Percentiles rank a stretch among this genome's conserved stretches.
phyloP scores from a whole-genome alignment of 1,140 invertebrate genomes.

The Zaprionus nigranus region DNA sequence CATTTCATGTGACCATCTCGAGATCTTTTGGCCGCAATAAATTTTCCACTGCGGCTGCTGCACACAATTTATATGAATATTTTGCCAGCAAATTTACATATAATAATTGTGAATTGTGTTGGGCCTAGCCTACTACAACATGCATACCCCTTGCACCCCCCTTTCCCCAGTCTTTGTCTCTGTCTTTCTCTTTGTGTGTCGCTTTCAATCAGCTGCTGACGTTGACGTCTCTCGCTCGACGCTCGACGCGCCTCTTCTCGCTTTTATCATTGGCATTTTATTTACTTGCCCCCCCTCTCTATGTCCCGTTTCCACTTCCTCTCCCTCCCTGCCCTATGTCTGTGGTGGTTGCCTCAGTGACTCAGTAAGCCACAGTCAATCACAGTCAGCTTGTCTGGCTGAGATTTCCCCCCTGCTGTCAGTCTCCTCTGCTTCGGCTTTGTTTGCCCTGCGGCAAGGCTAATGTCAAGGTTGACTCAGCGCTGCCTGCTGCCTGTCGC shows the following conservation, averaged over 20 bases:
- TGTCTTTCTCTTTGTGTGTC: conserved; percentile 32
- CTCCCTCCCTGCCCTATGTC: not conserved
- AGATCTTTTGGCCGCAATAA: conserved; percentile 16
- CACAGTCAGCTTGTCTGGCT: conserved; percentile 22
- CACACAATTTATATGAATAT: conserved; percentile 54
- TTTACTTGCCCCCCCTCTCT: conserved; percentile 31
- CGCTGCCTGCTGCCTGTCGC: not conserved
- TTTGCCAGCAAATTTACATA: conserved; percentile 58
- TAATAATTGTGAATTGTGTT: conserved; percentile 55
- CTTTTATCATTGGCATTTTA: conserved; percentile 59
- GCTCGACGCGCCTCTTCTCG: conserved; percentile 28
- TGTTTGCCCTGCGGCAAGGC: conserved; percentile 59
- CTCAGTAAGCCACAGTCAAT: conserved; percentile 31
- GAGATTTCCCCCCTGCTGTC: conserved; percentile 26
- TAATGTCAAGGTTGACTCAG: conserved; percentile 65
- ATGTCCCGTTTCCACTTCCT: no score
- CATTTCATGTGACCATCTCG: conserved; percentile 5
- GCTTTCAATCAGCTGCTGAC: conserved; percentile 51
- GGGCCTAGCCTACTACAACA: conserved; percentile 26
- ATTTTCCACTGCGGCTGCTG: conserved; percentile 23
- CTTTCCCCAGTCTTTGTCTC: not conserved
- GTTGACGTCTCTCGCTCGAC: conserved; percentile 25
- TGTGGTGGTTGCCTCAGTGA: conserved; percentile 26
- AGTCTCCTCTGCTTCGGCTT: conserved; percentile 23
- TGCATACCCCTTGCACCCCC: not conserved